Base-by-base conservation (phyloP, 2,113 vertebrate species). In the Podocnemis expansa region DNA sequence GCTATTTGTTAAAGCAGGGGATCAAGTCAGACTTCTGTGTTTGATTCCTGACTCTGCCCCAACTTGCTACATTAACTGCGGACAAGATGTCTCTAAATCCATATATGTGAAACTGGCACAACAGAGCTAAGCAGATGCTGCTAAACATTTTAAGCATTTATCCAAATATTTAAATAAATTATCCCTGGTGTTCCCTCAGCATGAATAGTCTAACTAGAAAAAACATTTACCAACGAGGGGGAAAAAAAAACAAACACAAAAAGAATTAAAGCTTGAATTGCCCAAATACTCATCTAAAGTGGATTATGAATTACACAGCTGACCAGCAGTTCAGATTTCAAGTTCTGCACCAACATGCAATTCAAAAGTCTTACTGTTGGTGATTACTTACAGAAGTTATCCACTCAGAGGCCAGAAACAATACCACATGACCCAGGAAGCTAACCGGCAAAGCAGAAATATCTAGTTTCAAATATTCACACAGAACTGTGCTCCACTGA, bases 101-200 rank as follows among this genome's bases (percentile, higher is more conserved):
- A 47, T 5, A 0, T 29, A 34, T 4, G 0, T 1, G 45, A 3
- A 22, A 1, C 0, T 2, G 76, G 1, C 0, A 41, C 22, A 60
- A 1, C 11, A 1, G 86, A 51, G 56, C 63, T 82, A 22, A 29
- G 80, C 16, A 10, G 25, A 34, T 0, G 2, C 78, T 25, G 10
- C 88, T 1, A 67, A 49, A 56, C 81, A 6, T 0, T 76, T 12
- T 70, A n/a, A 70, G 63, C n/a, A 70, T 70, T 70, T 70, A 70
- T 70, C 17, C 7, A 5, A 13, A 45, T 45, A 2, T 22, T 0
- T 5, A 6, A 73, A 45, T 10, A 73, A 1, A 29, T 10, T 1
- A 1, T n/a, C 56, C 78, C 80, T 14, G n/a, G 8, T 0, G 54
- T 85, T 95, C 43, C 0, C 78, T 95, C 29, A 95, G 92, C 89